Base-by-base conservation (phyloP, 2,888 invertebrate species). In the Dryobotodes eremita region DNA sequence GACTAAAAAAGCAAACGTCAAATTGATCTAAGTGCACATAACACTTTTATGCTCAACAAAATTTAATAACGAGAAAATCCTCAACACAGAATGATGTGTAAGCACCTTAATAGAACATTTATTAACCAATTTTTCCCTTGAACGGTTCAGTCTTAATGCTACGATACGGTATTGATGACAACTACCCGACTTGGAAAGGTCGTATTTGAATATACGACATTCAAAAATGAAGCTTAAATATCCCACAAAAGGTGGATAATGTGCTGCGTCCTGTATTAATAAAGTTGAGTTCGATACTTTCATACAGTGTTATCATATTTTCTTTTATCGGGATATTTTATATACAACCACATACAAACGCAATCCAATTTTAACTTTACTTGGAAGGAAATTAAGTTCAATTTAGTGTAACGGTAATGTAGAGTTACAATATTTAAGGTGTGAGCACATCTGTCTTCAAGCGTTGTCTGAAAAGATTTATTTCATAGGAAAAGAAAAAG, bases 41-140 rank as follows among this genome's bases (percentile, higher is more conserved):
- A 64, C 7, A 66, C 1, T 48, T 79, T 46, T 17, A 55, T 36
- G 7, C 46, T n/a, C 6, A 17, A 59, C 23, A 48, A 79, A 71
- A 68, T 62, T 57, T 71, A 66, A 84, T 80, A 80, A 75, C 57
- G 13, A 53, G 26, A 53, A 71, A 31, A 66, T 59, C 36, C 13
- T 36, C 23, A 11, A 71, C 4, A n/a, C 26, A 36, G 68, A 42
- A 64, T 17, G n/a, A 73, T 91, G 87, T 91, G 82, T 74, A 89
- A 53, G 65, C 74, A 42, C 83, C 90, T 74, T 90, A 86, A 91
- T 83, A 73, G 78, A 91, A 94, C 93, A 95, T 95, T 95, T 95
- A 95, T 95, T 95, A 96, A 95, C 92, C 95, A 95, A 96, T 96
- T 96, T 96, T 96, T 95, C 95, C 94, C 94, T 93, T 92, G 94